These are phyloP conservation scores for Globia sparganii DNA, from an alignment of 2,888 invertebrate genomes.

Conservation along the genomic window DNA sequence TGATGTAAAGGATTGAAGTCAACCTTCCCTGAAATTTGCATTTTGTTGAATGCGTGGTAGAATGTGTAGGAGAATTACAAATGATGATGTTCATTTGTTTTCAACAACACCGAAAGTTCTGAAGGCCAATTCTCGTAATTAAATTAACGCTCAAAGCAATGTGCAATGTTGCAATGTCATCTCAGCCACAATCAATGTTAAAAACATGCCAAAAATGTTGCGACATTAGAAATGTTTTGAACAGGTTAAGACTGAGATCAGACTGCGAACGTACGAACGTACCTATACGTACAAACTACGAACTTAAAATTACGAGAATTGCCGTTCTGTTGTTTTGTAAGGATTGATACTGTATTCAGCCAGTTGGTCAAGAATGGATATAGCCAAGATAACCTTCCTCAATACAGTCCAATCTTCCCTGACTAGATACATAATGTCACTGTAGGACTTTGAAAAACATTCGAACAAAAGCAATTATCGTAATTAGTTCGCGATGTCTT, in stretches of 20 bases:
- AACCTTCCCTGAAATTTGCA: conserved; percentile 2
- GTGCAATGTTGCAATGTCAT: no score
- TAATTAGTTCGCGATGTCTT: not conserved
- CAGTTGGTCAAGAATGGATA: not conserved
- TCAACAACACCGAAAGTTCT: no score
- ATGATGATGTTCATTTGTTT: conserved; percentile 6
- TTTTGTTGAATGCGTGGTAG: conserved; percentile 12
- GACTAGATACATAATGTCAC: not conserved
- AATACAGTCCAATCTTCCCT: not conserved
- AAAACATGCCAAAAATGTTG: no score
- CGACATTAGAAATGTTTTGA: no score
- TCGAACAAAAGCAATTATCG: conserved; percentile 7
- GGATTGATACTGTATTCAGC: not conserved
- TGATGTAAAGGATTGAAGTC: not conserved
- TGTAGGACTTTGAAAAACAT: not conserved
- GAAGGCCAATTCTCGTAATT: no score
- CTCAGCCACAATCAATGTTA: no score
- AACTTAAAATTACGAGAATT: no score
- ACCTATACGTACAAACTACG: no score
- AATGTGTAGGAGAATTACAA: not conserved
- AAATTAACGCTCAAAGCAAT: no score
- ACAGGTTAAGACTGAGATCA: no score
- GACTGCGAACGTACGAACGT: no score
- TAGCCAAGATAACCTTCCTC: not conserved
- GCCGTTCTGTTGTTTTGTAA: no score